Evolutionary conservation across 1,140 invertebrate species (phyloP), one percentile per base, ranked within the genome.

Genomic region (Drosophila pectinifera): DNA sequence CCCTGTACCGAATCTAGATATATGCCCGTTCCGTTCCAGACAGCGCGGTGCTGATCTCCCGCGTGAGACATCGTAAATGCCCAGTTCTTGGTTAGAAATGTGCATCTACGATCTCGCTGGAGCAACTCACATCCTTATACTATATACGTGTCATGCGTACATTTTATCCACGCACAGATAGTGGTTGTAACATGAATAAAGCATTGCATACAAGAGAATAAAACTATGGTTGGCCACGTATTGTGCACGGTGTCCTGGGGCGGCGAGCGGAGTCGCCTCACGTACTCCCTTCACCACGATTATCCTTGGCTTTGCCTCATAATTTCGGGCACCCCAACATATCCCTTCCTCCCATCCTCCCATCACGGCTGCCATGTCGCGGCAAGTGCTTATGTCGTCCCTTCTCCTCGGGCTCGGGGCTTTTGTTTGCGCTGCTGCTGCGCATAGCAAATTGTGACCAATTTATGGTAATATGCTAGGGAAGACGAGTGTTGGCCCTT

Each of bases 1-100:
- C 95, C 91, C 94, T 95, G 46, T 97, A 96, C 39, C 80, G 49
- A 53, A 14, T 22, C 49, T 53, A 67, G 45, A 46, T 83, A 72
- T 88, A 75, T 38, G 42, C 16, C 16, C 22, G 28, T 31, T 49
- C 48, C 26, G 16, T 49, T 7, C 3, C 39, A 11, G 14, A 6
- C 14, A 11, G 4, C 46, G 13, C 8, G 45, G 18, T 34, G 2
- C 2, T 5, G 8, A 36, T 46, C 39, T 36, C 39, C 22, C 5
- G 31, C 34, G 43, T 18, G 24, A n/a, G 41, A n/a, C n/a, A 56
- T 77, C 51, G 73, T 77, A 56, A 43, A 77, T 77, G 73, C 73
- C 45, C 63, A 77, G 73, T 76, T 77, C 73, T 56, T 36, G 8
- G 16, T 6, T 39, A 45, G 74, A 77, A 76, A 76, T 69, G 39